Evolutionary conservation across 2,797 vertebrate genomes (phyloP).

Genomic region (Peromyscus aztecus): DNA sequence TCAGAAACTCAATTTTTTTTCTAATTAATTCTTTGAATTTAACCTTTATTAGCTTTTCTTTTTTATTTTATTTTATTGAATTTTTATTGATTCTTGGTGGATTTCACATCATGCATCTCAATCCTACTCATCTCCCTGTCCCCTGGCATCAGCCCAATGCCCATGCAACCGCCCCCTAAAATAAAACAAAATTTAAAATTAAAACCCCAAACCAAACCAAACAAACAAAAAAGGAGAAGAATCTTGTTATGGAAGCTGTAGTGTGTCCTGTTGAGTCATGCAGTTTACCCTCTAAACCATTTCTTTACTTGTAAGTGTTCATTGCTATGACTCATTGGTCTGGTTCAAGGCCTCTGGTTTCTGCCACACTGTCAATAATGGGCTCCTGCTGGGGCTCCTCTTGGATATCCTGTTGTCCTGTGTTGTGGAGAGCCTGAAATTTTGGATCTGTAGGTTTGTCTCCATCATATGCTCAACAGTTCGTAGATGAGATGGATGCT

Average conservation of each 20-base stretch:
- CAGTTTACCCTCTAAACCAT: background rate
- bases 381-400: background rate
- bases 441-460: background rate
- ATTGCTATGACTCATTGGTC: background rate
- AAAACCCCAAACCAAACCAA: background rate
- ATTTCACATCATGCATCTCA: background rate
- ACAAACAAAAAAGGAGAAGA: background rate
- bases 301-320: background rate
- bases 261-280: background rate
- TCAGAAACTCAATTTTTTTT: background rate
- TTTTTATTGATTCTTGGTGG: background rate
- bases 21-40: background rate
- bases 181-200: background rate
- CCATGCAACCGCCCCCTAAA: background rate
- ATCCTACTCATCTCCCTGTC: background rate
- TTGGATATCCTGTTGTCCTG: background rate
- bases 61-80: background rate
- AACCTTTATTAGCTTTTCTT: constrained; percentile 4
- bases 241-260: background rate
- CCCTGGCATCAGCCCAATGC: background rate
- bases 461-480: background rate
- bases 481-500: background rate
- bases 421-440: background rate
- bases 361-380: background rate
- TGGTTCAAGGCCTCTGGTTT: background rate